phyloP scores from a whole-genome alignment of 2,797 vertebrate genomes.

The Margarornis squamiger region DNA sequence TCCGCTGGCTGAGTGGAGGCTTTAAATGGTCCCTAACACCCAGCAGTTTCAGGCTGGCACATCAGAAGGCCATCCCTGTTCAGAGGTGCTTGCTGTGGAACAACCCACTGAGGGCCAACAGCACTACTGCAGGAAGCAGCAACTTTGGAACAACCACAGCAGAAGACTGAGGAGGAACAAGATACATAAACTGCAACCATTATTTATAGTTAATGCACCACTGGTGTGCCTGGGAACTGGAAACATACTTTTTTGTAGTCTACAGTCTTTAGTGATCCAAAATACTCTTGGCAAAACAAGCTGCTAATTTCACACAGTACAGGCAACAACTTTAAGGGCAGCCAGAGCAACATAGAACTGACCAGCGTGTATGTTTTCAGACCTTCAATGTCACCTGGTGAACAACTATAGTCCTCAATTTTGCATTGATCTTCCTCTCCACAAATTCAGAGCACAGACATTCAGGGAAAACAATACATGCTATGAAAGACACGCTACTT shows the following conservation, averaged over 20 bases:
- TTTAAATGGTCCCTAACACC: accelerated
- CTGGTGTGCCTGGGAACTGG: background rate
- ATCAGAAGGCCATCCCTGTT: background rate
- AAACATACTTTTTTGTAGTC: background rate
- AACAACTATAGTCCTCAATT: background rate
- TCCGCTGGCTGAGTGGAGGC: background rate
- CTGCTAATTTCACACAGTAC: background rate
- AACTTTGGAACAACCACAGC: background rate
- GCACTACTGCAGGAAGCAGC: background rate
- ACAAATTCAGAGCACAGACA: background rate
- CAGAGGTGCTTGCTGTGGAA: background rate
- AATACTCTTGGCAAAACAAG: background rate
- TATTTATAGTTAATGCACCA: background rate
- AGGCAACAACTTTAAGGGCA: background rate
- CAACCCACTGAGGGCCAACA: accelerated
- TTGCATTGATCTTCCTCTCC: background rate
- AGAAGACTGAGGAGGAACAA: background rate
- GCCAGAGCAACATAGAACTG: background rate
- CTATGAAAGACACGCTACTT: background rate
- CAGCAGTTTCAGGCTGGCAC: accelerated
- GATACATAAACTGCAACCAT: background rate
- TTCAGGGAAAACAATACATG: background rate
- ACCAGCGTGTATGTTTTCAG: accelerated
- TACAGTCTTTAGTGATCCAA: background rate
- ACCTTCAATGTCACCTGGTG: background rate